phyloP scores from a whole-genome alignment of 2,797 vertebrate species.

The Xenentodon cancila region DNA sequence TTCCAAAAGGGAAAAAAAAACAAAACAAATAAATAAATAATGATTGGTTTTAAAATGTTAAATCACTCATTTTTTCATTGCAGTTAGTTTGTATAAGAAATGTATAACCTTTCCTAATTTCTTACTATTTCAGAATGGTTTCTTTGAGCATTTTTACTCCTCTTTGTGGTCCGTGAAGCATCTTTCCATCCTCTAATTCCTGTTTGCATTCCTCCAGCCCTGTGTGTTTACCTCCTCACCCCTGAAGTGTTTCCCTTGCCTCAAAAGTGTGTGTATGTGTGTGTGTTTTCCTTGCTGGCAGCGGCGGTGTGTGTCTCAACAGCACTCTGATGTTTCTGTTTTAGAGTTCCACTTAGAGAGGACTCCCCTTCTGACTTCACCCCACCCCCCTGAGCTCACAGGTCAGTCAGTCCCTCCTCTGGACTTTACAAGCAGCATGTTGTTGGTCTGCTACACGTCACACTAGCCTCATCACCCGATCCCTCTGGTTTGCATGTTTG shows the following conservation, averaged over 20 bases:
- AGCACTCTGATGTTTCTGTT: slow-evolving; percentile 96
- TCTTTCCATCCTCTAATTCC: slow-evolving; percentile 25
- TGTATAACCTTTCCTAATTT: slow-evolving; percentile 33
- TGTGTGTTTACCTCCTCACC: slow-evolving; percentile 38
- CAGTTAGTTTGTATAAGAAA: slow-evolving; percentile 20
- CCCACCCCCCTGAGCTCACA: slow-evolving; percentile 99
- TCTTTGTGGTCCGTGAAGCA: slow-evolving; percentile 19
- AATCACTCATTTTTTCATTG: slow-evolving; percentile 13
- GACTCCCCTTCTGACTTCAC: slow-evolving; percentile 99
- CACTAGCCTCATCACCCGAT: slow-evolving; percentile 28
- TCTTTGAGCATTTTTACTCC: slow-evolving; percentile 16
- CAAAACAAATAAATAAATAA: not conserved
- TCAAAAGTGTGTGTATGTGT: slow-evolving; percentile 33
- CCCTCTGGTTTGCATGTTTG: slow-evolving; percentile 66
- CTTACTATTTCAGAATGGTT: slow-evolving; percentile 22
- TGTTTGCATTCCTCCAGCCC: slow-evolving; percentile 41
- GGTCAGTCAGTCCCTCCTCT: slow-evolving; percentile 95
- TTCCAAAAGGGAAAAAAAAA: slow-evolving; percentile 17
- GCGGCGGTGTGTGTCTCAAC: slow-evolving; percentile 79
- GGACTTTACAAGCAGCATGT: slow-evolving; percentile 85
- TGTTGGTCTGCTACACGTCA: slow-evolving; percentile 58
- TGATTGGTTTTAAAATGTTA: slow-evolving; percentile 4
- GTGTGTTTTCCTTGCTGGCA: slow-evolving; percentile 41
- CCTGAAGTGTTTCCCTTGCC: slow-evolving; percentile 34
- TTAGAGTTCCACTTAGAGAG: slow-evolving; percentile 99